phyloP scores from a whole-genome alignment of 2,113 vertebrate species.

The Pavo muticus region DNA sequence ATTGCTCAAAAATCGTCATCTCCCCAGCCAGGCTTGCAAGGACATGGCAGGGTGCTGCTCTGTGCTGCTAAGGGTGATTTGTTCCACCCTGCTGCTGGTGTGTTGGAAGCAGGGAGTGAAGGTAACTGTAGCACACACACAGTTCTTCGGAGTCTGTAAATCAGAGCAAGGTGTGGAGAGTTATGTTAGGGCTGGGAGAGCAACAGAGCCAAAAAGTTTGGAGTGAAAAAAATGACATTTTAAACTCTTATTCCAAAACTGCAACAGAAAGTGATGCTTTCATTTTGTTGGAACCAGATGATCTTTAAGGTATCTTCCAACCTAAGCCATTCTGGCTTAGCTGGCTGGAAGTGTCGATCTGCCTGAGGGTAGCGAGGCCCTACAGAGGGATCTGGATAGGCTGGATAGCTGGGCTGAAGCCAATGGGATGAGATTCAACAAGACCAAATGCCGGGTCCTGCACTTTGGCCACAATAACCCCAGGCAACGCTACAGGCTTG shows the following conservation, averaged over 20 bases:
- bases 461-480: no score
- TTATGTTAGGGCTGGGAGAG: not conserved
- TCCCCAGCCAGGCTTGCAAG: rapidly evolving
- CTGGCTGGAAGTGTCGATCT: no score
- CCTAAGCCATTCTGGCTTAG: no score
- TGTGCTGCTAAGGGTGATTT: not conserved
- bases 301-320: no score
- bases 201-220: not conserved
- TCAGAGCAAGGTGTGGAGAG: not conserved
- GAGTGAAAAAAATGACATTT: not conserved
- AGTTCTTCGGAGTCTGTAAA: not conserved
- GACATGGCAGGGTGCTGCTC: not conserved
- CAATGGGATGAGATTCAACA: no score
- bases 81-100: conserved; percentile 17
- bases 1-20: rapidly evolving
- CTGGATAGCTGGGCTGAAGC: no score
- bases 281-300: no score
- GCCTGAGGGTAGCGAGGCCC: no score
- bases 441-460: no score
- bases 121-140: not conserved
- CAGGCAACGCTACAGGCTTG: no score
- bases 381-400: no score
- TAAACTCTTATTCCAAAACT: not conserved
- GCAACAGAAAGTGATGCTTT: not conserved
- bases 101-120: not conserved